Base-by-base conservation (phyloP, 1,140 invertebrate genomes). In the Pseudomyrmex concolor region DNA sequence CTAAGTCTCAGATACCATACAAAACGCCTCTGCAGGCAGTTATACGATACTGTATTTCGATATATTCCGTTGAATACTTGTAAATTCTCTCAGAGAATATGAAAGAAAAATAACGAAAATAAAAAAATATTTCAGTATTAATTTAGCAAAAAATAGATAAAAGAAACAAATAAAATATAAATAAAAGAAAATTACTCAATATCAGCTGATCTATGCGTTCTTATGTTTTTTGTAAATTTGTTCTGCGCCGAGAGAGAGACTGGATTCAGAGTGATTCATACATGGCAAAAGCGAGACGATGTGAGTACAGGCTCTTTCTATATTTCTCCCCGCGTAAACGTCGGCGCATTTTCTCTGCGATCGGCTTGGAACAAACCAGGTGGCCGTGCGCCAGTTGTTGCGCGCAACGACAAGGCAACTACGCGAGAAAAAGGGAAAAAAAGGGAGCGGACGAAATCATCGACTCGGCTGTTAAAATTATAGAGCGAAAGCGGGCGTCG, bases 391-490 rank as follows among this genome's bases (percentile, higher is more conserved):
- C 62, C 83, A 88, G 90, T 93, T 93, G 92, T 93, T 92, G 90
- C 88, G 90, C 87, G 89, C 90, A 91, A 90, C 86, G 68, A 63
- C 59, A 66, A 50, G n/a, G 51, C 83, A 55, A 68, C 64, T 59
- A 55, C 50, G 48, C 71, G 45, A 45, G 78, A 48, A 55, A 67
- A 73, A 55, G 62, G 60, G 2, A 62, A 73, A 68, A 77, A 77
- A 86, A 76, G 63, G 72, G 80, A 59, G 77, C 57, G 78, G 54
- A 91, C 89, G 87, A 92, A 92, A 90, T 92, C 86, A 91, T 91
- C 89, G 91, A 90, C 85, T 88, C 89, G 90, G 80, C 88, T 90
- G 87, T 89, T 89, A 92, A 94, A 94, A 94, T 94, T 94, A 93
- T 91, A 92, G 92, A 93, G 92, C 90, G 89, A 87, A 85, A 90